Evolutionary conservation across 2,797 vertebrate species (phyloP), one percentile per base, ranked within the genome.

Genomic region (Sebastes hubbsi): DNA sequence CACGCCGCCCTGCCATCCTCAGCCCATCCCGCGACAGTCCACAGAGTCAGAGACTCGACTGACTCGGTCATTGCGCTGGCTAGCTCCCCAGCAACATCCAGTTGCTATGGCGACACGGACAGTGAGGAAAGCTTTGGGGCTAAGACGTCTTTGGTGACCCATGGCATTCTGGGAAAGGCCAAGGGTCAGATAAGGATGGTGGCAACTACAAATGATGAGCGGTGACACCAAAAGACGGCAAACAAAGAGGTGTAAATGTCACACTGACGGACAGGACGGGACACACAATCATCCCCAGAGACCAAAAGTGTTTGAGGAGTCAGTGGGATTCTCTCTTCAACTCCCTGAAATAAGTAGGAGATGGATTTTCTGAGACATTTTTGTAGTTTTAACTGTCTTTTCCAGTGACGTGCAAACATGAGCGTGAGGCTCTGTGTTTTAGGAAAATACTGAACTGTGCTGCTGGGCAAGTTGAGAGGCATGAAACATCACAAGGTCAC

Each of bases 101-200:
- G 96, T 77, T 96, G 95, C 88, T 96, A 94, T 13, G 95, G 94
- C 5, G 95, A 97, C 90, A 95, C 95, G 0, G 95, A 96, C 87
- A 95, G 96, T 0, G 95, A 96, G 82, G 95, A 96, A 63, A 95
- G 91, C 84, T 88, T 90, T n/a, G 91, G 88, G 27, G 71, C 67
- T 2, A 95, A 93, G 81, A 80, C 85, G 30, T 92, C 92, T 34
- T 46, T 92, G 79, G 81, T 89, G 70, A 89, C 80, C 14, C 81
- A 85, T 14, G 84, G 92, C 55, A 94, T 95, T 86, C 84, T 95
- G 70, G 94, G 91, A 81, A 95, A 95, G 64, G 93, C 95, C 55
- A 94, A 94, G 42, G 91, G 94, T 38, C 95, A 94, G 82, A 93
- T 94, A 24, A 90, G 94, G 80, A 91, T 93, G 66, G 87, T 94